A percentile compares a stretch with the other conserved stretches of the same genome.
Evolutionary conservation across 2,113 vertebrate genomes (phyloP).

Genomic region (Girardinichthys multiradiatus): DNA sequence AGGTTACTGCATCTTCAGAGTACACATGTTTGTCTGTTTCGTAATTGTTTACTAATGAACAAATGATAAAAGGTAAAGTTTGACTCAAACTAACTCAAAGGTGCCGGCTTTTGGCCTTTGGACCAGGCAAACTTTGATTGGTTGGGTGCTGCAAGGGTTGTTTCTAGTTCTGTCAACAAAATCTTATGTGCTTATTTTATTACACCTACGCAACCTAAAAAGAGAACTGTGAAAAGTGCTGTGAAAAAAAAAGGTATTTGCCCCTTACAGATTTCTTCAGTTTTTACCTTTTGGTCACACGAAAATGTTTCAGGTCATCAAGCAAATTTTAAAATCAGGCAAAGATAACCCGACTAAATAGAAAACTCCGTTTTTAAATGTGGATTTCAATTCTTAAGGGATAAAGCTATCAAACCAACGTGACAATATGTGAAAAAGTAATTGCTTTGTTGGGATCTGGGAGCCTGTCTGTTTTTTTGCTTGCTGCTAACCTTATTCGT

Average conservation of each 20-base stretch:
- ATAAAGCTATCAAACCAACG: too few relatives aligned
- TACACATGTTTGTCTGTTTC: not conserved
- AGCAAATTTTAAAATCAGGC: too few relatives aligned
- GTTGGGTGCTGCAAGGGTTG: constrained; percentile 11
- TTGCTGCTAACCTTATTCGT: too few relatives aligned
- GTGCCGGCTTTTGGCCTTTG: constrained; percentile 61
- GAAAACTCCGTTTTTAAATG: too few relatives aligned
- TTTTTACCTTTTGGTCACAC: not conserved
- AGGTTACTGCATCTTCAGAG: not conserved
- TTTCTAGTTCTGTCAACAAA: constrained; percentile 10
- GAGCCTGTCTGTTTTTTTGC: too few relatives aligned
- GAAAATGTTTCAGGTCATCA: not conserved
- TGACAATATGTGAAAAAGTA: too few relatives aligned
- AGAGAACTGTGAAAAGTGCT: not conserved
- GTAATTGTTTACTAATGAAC: constrained; percentile 40
- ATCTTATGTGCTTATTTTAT: not conserved
- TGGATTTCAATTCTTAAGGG: too few relatives aligned
- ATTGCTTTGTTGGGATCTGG: too few relatives aligned
- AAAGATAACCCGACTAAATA: too few relatives aligned
- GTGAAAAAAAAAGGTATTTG: too few relatives aligned
- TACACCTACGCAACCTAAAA: not conserved
- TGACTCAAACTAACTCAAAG: constrained; percentile 32
- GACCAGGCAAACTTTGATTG: constrained; percentile 52
- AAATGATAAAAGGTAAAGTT: constrained; percentile 33
- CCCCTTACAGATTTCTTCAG: not conserved